Conservation (phyloP, 2,797 vertebrate species). For the Epinephelus awoara region DNA sequence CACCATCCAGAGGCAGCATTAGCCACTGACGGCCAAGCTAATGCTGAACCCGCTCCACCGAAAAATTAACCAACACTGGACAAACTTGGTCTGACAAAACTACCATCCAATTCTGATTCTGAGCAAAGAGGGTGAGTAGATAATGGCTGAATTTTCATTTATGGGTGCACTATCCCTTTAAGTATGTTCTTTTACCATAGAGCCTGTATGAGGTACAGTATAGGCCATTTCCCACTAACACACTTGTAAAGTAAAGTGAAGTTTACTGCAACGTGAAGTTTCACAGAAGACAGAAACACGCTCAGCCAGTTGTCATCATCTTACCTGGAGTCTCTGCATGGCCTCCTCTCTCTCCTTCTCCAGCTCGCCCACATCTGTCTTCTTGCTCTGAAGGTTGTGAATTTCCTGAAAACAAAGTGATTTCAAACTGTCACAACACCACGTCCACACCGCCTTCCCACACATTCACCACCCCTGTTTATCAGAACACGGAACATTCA, state of each 20-base stretch:
- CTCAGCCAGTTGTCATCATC: neutral
- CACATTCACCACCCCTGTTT: neutral
- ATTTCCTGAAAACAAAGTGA: slow-evolving; percentile 89
- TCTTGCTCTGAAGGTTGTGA: slow-evolving; percentile 90
- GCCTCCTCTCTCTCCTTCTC: slow-evolving; percentile 89
- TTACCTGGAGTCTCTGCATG: slow-evolving; percentile 91
- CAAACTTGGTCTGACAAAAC: too few species aligned
- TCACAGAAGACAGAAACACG: neutral
- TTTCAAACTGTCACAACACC: slow-evolving; percentile 32
- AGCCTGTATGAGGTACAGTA: neutral
- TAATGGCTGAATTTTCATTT: too few species aligned
- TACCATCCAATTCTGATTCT: too few species aligned
- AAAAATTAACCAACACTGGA: too few species aligned
- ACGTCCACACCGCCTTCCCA: neutral
- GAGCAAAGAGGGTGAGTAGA: too few species aligned
- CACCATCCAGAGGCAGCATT: too few species aligned
- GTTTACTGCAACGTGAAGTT: neutral
- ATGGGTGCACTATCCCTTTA: too few species aligned
- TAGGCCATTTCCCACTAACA: neutral
- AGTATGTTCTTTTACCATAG: neutral
- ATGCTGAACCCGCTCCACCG: too few species aligned
- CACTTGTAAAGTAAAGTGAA: neutral
- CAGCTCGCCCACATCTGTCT: slow-evolving; percentile 83
- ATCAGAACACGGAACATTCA: neutral
- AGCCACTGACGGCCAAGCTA: too few species aligned